Conservation (phyloP, 2,113 vertebrate genomes). For the Hemiprocne comata region DNA sequence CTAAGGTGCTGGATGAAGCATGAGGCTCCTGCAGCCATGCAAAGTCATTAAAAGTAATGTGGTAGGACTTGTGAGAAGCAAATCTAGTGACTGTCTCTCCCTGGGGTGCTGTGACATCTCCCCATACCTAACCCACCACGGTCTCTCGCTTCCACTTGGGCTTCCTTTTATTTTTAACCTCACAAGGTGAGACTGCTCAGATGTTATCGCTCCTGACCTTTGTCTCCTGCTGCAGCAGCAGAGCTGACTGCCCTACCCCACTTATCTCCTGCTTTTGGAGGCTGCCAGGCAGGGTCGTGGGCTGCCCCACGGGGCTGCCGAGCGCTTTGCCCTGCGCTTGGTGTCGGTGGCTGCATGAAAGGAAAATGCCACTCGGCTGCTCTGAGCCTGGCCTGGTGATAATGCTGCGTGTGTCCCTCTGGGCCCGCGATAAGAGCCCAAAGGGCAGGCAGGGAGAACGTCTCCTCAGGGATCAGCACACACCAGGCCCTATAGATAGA, state of each 20-base stretch:
- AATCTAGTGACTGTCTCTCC: background rate
- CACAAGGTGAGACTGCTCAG: background rate
- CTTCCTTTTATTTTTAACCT: conserved; percentile 46
- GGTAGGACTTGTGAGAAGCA: background rate
- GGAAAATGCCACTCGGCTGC: conserved; percentile 66
- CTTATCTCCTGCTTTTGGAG: conserved; percentile 6
- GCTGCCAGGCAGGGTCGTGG: background rate
- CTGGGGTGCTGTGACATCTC: background rate
- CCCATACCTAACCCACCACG: rapidly evolving
- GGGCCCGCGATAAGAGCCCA: conserved; percentile 67
- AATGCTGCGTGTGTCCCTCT: conserved; percentile 56
- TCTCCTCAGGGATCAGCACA: conserved; percentile 71
- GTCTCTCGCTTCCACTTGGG: background rate
- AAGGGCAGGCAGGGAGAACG: conserved; percentile 71
- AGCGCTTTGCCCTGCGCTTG: background rate
- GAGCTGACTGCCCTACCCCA: background rate
- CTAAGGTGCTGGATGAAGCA: background rate
- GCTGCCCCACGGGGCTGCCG: background rate
- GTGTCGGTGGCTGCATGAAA: conserved; percentile 68
- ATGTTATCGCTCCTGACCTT: background rate
- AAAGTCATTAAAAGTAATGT: background rate
- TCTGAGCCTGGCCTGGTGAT: conserved; percentile 68
- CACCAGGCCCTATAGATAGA: conserved; percentile 58
- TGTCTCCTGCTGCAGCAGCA: background rate
- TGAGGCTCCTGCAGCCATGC: background rate